phyloP scores from a whole-genome alignment of 2,797 vertebrate species.

The Chelon labrosus region DNA sequence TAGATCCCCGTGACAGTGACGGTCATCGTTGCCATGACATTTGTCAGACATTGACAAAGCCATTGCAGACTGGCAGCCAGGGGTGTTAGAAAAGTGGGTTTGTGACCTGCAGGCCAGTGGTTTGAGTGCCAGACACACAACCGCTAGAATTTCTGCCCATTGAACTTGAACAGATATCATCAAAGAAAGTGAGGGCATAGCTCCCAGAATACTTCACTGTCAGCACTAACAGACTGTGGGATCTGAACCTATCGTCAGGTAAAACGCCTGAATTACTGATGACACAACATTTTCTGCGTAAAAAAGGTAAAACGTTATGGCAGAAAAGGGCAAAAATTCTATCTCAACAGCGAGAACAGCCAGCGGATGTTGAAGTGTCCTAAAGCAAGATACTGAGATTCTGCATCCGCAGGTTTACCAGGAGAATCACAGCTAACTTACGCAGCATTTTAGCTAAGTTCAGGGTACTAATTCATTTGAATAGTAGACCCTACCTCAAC shows the following conservation, averaged over 20 bases:
- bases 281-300: background rate
- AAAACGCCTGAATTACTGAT: background rate
- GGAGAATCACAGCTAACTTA: background rate
- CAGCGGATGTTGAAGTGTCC: background rate
- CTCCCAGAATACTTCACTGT: constrained; percentile 7
- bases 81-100: constrained; percentile 1
- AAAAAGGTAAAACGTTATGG: background rate
- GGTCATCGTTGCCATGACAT: constrained; percentile 25
- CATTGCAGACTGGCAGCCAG: background rate
- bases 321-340: constrained; percentile 1
- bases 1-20: constrained; percentile 28
- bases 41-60: constrained; percentile 34
- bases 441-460: background rate
- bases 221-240: background rate
- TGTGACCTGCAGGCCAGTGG: constrained; percentile 11
- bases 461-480: background rate
- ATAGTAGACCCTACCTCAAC: background rate
- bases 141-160: constrained; percentile 4
- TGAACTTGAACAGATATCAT: constrained; percentile 5
- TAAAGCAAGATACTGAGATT: background rate
- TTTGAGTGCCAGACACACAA: constrained; percentile 6
- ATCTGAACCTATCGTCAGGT: background rate
- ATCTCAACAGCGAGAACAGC: background rate
- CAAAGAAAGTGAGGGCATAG: background rate
- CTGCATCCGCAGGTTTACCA: constrained; percentile 1